A percentile compares a stretch with the other conserved stretches of the same genome.
Evolutionary conservation across 1,140 invertebrate species (phyloP).

Genomic region (Musca domestica): DNA sequence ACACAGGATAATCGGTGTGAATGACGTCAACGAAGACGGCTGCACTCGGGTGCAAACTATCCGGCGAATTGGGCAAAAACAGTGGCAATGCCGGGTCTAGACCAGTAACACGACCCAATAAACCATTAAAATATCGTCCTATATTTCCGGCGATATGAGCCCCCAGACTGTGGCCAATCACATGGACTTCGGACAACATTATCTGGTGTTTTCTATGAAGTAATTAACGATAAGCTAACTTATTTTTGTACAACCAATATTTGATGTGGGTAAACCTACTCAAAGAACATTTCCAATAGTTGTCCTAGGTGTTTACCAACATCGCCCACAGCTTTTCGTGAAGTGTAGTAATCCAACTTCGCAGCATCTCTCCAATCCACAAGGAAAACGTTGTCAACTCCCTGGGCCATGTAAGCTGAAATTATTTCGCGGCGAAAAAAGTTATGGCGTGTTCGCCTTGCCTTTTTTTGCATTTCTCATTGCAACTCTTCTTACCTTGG

Average conservation of each 20-base stretch:
- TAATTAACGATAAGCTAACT: background rate
- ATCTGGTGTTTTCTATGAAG: constrained; percentile 34
- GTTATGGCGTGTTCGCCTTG: too few relatives aligned
- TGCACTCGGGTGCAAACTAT: constrained; percentile 54
- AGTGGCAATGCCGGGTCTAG: constrained; percentile 64
- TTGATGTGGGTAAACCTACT: constrained; percentile 11
- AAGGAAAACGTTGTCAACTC: constrained; percentile 36
- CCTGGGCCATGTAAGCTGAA: constrained; percentile 42
- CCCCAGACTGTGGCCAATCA: constrained; percentile 63
- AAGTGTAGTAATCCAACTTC: constrained; percentile 38
- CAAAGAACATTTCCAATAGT: constrained; percentile 36
- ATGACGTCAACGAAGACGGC: constrained; percentile 61
- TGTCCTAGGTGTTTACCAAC: constrained; percentile 33
- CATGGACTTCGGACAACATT: constrained; percentile 53
- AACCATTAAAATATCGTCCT: constrained; percentile 56
- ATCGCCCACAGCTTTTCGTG: constrained; percentile 33
- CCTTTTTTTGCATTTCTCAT: background rate
- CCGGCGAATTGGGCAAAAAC: constrained; percentile 54
- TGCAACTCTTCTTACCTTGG: constrained; percentile 36
- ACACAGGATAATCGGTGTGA: constrained; percentile 60
- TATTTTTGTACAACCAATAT: background rate
- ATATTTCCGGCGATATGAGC: constrained; percentile 62
- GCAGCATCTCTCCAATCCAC: constrained; percentile 48
- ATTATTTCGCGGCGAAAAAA: background rate
- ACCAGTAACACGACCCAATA: constrained; percentile 57